Conservation (phyloP, 1,140 invertebrate species). For the Gryllus bimaculatus region DNA sequence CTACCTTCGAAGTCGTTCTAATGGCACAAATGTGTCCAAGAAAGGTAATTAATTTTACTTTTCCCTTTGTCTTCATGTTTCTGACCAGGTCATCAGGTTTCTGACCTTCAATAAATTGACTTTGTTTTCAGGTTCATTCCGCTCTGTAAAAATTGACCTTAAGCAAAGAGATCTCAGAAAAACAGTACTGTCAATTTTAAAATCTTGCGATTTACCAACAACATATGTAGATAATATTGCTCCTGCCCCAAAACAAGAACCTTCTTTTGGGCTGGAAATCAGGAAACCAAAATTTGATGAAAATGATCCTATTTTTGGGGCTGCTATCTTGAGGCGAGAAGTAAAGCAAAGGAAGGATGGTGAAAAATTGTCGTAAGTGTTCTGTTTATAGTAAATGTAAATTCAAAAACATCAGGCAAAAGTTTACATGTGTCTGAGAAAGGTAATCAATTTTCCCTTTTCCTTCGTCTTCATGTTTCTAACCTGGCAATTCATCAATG, state of each 20-base stretch:
- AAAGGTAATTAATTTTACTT: neutral
- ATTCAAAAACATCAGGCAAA: neutral
- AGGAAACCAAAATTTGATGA: conserved; percentile 32
- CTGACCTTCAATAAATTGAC: neutral
- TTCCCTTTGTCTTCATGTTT: neutral
- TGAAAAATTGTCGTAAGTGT: conserved; percentile 33
- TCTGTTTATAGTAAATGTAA: neutral
- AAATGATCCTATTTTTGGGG: conserved; percentile 42
- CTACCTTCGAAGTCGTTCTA: conserved; percentile 42
- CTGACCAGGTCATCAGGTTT: neutral
- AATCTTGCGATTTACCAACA: conserved; percentile 71
- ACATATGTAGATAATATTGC: conserved; percentile 67
- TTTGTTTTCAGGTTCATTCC: conserved; percentile 47
- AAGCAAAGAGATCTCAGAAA: conserved; percentile 55
- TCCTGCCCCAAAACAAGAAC: neutral
- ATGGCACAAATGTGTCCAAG: neutral
- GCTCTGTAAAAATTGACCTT: conserved; percentile 60
- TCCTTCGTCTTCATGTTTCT: too few relatives aligned
- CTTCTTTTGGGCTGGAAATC: neutral
- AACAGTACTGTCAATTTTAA: conserved; percentile 67
- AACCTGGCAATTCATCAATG: too few relatives aligned
- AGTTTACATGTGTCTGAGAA: too few relatives aligned
- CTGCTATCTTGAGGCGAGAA: conserved; percentile 40
- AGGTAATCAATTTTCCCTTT: too few relatives aligned
- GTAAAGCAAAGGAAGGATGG: conserved; percentile 41